Evolutionary conservation across 2,888 invertebrate genomes (phyloP), one percentile per base, ranked within the genome.

Genomic region (Elmis aenea): DNA sequence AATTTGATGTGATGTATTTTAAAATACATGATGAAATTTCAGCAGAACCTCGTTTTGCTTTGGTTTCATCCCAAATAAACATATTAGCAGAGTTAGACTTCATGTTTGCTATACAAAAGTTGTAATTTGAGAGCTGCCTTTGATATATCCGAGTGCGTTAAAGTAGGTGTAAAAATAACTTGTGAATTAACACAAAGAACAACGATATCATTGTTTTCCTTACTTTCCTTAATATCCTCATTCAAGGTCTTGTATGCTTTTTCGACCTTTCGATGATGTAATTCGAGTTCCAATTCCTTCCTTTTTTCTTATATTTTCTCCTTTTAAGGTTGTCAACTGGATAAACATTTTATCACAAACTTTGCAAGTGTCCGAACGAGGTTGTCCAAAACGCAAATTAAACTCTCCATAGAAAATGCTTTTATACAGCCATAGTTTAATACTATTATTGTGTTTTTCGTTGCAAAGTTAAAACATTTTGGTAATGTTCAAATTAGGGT

Each of bases 1-100:
- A 6, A 13, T 44, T 39, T 5, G 11, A 22, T 12, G 13, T 8
- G 28, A 47, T 32, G 33, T 40, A 47, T 14, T 24, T 18, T 8
- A 47, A 25, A n/a, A 48, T 30, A 10, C 35, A 43, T 6, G 46
- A 46, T 12, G 45, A 18, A 15, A 42, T 46, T 33, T 46, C 38
- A 10, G 29, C 9, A 5, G 45, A 31, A 8, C 45, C 46, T 26
- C 45, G 14, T 13, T 46, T 38, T 10, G 42, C 45, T n/a, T 33
- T 26, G 10, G 26, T 26, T 22, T 46, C 46, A 31, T 46, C 28
- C 46, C 45, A 46, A 13, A 46, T 13, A 12, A 18, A 31, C 46
- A 46, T 46, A 13, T 27, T 38, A 12, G 38, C 35, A 14, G 34
- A 25, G 18, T 16, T 31, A 26, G 8, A 32, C 13, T 24, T 25